phyloP scores from a whole-genome alignment of 2,797 vertebrate species.

The Nasua narica region DNA sequence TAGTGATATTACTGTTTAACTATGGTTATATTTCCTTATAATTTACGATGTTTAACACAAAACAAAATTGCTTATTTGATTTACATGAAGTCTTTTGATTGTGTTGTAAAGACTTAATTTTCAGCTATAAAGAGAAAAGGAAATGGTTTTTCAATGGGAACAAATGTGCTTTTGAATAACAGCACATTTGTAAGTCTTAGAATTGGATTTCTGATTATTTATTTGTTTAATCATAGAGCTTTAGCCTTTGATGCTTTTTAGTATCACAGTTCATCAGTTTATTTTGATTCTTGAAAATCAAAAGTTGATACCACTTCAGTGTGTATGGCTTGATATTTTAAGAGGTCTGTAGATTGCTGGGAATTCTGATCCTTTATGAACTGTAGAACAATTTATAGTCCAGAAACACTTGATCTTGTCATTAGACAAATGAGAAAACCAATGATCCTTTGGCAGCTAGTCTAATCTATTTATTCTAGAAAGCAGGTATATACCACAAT shows the following conservation, averaged over 20 bases:
- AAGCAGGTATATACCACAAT: slow-evolving; percentile 83
- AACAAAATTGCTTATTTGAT: slow-evolving; percentile 59
- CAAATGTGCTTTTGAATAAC: not conserved
- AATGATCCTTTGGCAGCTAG: slow-evolving; percentile 81
- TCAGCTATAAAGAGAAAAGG: slow-evolving; percentile 40
- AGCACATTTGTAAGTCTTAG: not conserved
- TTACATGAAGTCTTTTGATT: slow-evolving; percentile 35
- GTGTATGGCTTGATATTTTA: slow-evolving; percentile 55
- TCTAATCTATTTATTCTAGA: slow-evolving; percentile 85
- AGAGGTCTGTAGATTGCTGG: slow-evolving; percentile 69
- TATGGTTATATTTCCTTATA: not conserved
- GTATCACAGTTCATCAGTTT: slow-evolving; percentile 64
- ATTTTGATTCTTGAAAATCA: slow-evolving; percentile 70
- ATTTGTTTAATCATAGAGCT: slow-evolving; percentile 43
- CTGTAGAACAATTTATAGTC: slow-evolving; percentile 80
- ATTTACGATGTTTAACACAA: slow-evolving; percentile 7
- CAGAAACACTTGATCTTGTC: slow-evolving; percentile 78
- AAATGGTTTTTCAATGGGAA: slow-evolving; percentile 41
- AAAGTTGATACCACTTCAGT: slow-evolving; percentile 62
- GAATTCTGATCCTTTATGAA: slow-evolving; percentile 79
- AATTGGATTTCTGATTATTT: slow-evolving; percentile 8
- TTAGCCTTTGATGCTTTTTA: slow-evolving; percentile 48
- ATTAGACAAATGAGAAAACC: slow-evolving; percentile 87
- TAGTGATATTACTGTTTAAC: not conserved
- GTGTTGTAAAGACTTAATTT: slow-evolving; percentile 49